Percentiles rank a stretch among this genome's conserved stretches.
phyloP scores from a whole-genome alignment of 2,888 invertebrate species.

The Dryocosmus kuriphilus region DNA sequence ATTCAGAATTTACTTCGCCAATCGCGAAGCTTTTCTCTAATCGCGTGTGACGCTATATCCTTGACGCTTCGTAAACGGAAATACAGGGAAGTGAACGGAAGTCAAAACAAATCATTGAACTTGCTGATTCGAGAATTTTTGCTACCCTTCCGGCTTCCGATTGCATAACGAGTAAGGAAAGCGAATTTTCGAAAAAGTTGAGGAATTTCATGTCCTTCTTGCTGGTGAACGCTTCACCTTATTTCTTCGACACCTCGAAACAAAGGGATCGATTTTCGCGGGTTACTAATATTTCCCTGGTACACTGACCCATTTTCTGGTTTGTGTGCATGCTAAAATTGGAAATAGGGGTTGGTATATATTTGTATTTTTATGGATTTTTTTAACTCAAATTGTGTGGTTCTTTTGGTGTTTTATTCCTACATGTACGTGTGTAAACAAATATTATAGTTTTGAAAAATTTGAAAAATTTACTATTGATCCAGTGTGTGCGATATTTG shows the following conservation, averaged over 20 bases:
- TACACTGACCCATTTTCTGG: constrained; percentile 23
- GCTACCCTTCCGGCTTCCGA: not conserved
- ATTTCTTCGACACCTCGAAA: constrained; percentile 19
- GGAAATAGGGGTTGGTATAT: not conserved
- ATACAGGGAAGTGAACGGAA: not conserved
- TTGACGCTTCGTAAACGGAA: constrained; percentile 15
- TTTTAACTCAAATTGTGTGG: not conserved
- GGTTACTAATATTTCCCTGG: constrained; percentile 31
- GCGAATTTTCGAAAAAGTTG: not conserved
- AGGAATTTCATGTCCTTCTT: not conserved
- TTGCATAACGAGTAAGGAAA: not conserved
- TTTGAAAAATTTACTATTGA: too few relatives aligned
- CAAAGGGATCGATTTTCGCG: constrained; percentile 29
- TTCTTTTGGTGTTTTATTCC: not conserved
- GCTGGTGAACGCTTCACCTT: not conserved
- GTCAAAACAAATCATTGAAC: not conserved
- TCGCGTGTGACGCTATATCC: not conserved
- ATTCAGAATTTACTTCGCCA: constrained; percentile 23
- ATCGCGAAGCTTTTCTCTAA: constrained; percentile 5
- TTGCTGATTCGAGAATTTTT: not conserved
- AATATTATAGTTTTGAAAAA: too few relatives aligned
- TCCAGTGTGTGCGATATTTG: not conserved
- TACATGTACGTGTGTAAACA: not conserved
- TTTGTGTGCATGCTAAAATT: not conserved
- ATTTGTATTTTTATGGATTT: not conserved